A percentile compares a stretch with the other conserved stretches of the same genome.
These are phyloP conservation scores for Drosophila sturtevanti DNA, from an alignment of 1,140 invertebrate species.

Conservation along the genomic window DNA sequence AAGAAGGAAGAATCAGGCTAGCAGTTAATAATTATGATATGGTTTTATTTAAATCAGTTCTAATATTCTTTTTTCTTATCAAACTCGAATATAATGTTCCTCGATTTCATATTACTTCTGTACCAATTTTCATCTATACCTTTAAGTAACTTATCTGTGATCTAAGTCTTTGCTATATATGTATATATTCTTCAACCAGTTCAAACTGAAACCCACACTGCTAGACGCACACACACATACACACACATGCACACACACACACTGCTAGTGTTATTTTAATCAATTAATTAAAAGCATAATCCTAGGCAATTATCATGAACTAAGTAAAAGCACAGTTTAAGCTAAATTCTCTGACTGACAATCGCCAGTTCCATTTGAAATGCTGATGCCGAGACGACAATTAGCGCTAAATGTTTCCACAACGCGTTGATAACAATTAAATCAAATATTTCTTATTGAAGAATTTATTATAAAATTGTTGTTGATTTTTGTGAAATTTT, in stretches of 20 bases:
- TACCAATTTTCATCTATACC: background rate
- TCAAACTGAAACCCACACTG: conserved; percentile 20
- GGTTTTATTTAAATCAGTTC: too few relatives aligned
- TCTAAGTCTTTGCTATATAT: too few relatives aligned
- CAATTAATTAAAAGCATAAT: conserved; percentile 70
- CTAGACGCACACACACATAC: too few relatives aligned
- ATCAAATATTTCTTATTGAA: conserved; percentile 25
- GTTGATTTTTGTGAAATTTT: too few relatives aligned
- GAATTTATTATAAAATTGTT: background rate
- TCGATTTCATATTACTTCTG: background rate
- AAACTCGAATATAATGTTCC: too few relatives aligned
- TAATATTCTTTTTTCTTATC: too few relatives aligned
- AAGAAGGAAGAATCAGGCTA: too few relatives aligned
- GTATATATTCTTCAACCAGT: conserved; percentile 10
- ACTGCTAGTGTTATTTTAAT: conserved; percentile 53
- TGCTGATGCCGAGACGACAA: conserved; percentile 74
- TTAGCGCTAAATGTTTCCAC: conserved; percentile 48
- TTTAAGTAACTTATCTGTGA: too few relatives aligned
- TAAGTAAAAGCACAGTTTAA: background rate
- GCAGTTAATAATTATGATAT: too few relatives aligned
- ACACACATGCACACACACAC: too few relatives aligned
- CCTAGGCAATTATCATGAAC: conserved; percentile 39
- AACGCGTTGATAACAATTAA: conserved; percentile 38
- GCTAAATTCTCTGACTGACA: conserved; percentile 11
- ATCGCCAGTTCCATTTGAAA: conserved; percentile 66